A percentile compares a stretch with the other conserved stretches of the same genome.
Conservation (phyloP, 2,888 invertebrate genomes). For the Tetropium fuscum region DNA sequence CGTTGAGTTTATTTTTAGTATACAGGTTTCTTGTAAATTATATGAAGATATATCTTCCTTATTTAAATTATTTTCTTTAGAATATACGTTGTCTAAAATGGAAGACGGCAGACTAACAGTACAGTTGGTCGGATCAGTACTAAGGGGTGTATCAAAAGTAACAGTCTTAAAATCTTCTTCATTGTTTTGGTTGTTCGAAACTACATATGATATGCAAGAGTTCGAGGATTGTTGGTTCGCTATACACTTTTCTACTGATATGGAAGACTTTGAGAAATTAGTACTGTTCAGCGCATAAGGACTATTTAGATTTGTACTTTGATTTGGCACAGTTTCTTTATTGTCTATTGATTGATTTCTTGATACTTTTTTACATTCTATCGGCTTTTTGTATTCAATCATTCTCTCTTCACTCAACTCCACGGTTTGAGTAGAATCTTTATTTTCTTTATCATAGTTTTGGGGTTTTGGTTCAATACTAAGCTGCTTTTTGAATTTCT, state of each 20-base stretch:
- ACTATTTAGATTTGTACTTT: slow-evolving; percentile 60
- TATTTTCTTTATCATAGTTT: slow-evolving; percentile 54
- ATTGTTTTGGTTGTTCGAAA: slow-evolving; percentile 51
- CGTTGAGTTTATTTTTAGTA: neutral
- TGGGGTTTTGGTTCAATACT: slow-evolving; percentile 68
- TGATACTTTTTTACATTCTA: slow-evolving; percentile 37
- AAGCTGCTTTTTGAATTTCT: slow-evolving; percentile 90
- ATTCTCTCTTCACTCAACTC: slow-evolving; percentile 57
- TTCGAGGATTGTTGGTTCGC: slow-evolving; percentile 56
- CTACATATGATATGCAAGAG: slow-evolving; percentile 62
- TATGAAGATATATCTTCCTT: slow-evolving; percentile 32
- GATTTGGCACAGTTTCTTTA: slow-evolving; percentile 59
- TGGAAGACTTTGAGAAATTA: slow-evolving; percentile 62
- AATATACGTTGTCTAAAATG: slow-evolving; percentile 58
- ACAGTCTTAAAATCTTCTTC: slow-evolving; percentile 44
- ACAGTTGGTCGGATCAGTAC: slow-evolving; percentile 52
- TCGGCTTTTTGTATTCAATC: slow-evolving; percentile 39
- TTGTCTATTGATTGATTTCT: slow-evolving; percentile 47
- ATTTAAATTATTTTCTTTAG: slow-evolving; percentile 47
- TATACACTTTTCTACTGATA: slow-evolving; percentile 58
- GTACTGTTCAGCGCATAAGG: slow-evolving; percentile 40
- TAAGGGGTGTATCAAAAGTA: slow-evolving; percentile 61
- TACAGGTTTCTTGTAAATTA: slow-evolving; percentile 17
- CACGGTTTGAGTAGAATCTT: slow-evolving; percentile 50
- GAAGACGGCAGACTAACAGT: slow-evolving; percentile 57